Evolutionary conservation across 53 echinoderm and acorn worm genomes (phyloP).

Genomic region (Henricia sp.): DNA sequence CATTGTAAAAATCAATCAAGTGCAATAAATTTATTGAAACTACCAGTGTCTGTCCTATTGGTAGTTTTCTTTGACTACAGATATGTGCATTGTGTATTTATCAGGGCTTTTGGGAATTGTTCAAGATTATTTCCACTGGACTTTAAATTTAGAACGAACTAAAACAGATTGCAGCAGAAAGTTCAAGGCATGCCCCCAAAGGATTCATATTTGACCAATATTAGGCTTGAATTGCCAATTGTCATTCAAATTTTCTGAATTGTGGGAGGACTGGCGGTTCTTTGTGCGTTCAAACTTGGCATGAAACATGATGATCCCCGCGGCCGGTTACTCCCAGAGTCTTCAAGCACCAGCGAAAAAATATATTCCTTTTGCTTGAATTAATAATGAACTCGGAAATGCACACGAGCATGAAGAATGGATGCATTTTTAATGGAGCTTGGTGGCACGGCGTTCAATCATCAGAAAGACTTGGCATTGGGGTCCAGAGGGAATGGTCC

Average conservation of each 20-base stretch:
- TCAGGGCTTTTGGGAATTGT: too few relatives aligned
- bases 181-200: background rate
- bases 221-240: conserved; percentile 15
- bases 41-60: too few relatives aligned
- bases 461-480: conserved; percentile 55
- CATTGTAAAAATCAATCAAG: too few relatives aligned
- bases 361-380: conserved; percentile 59
- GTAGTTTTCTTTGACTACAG: too few relatives aligned
- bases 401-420: conserved; percentile 63
- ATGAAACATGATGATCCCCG: conserved; percentile 57
- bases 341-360: conserved; percentile 3
- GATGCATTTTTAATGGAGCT: conserved; percentile 63
- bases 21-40: too few relatives aligned
- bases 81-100: too few relatives aligned
- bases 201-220: conserved; percentile 5
- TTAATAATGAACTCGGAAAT: conserved; percentile 61
- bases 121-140: too few relatives aligned
- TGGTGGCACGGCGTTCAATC: conserved; percentile 58
- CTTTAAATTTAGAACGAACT: too few relatives aligned
- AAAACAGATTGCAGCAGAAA: background rate
- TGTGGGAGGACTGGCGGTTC: background rate
- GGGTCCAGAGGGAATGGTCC: conserved; percentile 6
- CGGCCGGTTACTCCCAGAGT: conserved; percentile 20
- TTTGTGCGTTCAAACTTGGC: conserved; percentile 40
- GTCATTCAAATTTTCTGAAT: conserved; percentile 35